Conservation (phyloP, 2,888 invertebrate species). For the Drepanosiphum platanoidis region DNA sequence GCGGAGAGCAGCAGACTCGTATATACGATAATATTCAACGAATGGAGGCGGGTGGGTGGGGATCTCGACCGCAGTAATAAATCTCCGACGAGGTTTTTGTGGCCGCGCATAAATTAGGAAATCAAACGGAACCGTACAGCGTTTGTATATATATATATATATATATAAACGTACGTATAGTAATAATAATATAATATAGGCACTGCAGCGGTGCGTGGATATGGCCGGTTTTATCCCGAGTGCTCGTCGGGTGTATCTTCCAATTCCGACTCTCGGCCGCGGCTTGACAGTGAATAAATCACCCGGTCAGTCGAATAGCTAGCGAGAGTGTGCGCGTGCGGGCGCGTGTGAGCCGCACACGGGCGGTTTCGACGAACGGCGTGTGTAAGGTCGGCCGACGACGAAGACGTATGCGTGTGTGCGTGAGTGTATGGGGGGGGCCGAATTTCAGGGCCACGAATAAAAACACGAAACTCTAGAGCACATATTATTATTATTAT, state of each 20-base stretch:
- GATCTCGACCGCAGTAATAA: conserved; percentile 49
- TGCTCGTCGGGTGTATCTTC: conserved; percentile 59
- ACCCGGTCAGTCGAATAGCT: conserved; percentile 46
- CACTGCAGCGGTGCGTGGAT: too few relatives aligned
- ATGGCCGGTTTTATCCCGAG: conserved; percentile 59
- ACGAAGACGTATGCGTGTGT: too few relatives aligned
- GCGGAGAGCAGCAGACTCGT: conserved; percentile 1
- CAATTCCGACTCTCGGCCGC: conserved; percentile 60
- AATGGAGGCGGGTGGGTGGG: neutral
- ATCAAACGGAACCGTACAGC: conserved; percentile 61
- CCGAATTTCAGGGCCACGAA: conserved; percentile 43
- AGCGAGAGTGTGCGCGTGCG: neutral
- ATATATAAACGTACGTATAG: too few relatives aligned
- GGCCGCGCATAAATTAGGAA: conserved; percentile 61
- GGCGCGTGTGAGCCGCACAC: neutral
- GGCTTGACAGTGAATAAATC: conserved; percentile 59
- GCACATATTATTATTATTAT: too few relatives aligned
- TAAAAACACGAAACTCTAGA: conserved; percentile 1
- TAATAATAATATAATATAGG: too few relatives aligned
- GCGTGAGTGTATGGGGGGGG: too few relatives aligned
- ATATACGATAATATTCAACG: too few relatives aligned
- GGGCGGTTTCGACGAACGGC: too few relatives aligned
- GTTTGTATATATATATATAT: too few relatives aligned
- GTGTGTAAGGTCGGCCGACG: neutral
- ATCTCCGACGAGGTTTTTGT: conserved; percentile 62